Conservation (phyloP, 2,797 vertebrate genomes). For the Buceros bicornis region DNA sequence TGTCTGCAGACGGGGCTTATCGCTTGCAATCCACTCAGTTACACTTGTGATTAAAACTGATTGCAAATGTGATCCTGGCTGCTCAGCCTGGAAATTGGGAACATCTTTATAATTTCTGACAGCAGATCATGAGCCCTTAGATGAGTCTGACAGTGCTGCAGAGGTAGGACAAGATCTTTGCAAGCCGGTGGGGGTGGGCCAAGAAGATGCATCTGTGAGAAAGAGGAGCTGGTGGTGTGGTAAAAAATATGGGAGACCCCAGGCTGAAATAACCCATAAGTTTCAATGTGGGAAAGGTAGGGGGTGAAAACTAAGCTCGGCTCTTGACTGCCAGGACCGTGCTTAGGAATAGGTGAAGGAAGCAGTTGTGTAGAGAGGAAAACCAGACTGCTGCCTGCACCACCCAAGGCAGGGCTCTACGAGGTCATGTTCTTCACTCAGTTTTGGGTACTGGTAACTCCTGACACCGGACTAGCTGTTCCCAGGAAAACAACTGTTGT, state of each 20-base stretch:
- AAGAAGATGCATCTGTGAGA: neutral
- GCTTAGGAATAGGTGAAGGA: neutral
- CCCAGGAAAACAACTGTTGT: neutral
- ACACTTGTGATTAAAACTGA: slow-evolving; percentile 76
- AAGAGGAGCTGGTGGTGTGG: neutral
- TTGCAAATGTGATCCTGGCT: slow-evolving; percentile 60
- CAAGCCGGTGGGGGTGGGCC: fast-evolving
- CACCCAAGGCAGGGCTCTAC: neutral
- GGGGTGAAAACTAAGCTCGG: neutral
- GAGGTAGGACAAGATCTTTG: neutral
- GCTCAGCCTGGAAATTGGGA: slow-evolving; percentile 57
- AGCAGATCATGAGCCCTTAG: slow-evolving; percentile 36
- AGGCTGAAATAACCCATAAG: neutral
- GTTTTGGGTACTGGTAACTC: neutral
- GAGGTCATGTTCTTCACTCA: neutral
- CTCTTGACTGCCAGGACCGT: neutral
- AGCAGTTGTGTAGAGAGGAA: neutral
- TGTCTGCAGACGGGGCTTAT: slow-evolving; percentile 40
- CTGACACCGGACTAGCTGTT: neutral
- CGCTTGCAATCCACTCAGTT: slow-evolving; percentile 56
- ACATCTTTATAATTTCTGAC: slow-evolving; percentile 62
- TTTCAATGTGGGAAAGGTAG: neutral
- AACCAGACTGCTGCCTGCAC: neutral
- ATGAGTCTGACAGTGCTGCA: slow-evolving; percentile 11
- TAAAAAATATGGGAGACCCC: fast-evolving